Base-by-base conservation (phyloP, 2,888 invertebrate species). In the Paralinhomoeus sp. region DNA sequence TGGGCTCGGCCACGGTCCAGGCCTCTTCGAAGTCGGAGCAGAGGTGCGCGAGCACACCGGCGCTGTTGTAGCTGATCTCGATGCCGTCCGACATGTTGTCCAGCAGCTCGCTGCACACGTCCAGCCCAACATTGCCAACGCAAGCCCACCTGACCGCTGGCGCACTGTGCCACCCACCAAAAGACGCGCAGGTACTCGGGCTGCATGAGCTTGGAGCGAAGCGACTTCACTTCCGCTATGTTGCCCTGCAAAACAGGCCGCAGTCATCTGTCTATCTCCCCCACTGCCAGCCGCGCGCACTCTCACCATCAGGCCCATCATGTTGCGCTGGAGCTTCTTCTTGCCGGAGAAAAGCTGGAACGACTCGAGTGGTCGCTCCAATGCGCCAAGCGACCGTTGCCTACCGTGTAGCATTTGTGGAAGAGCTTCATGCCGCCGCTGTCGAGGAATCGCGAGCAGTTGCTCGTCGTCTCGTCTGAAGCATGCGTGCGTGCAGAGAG, bases 401-500 rank as follows among this genome's bases (percentile, higher is more conserved):
- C 64, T 68, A 84, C 83, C 68, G 75, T 72, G 45, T 87, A 74
- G 65, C 91, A 93, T 50, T 74, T 74, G 17, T 83, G 71, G 66
- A 93, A 93, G 54, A 77, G 75, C 52, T 76, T 75, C 80, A 93
- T 81, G 51, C 93, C 93, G 37, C 75, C 72, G 48, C 76, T 76
- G 53, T 80, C 75, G 46, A 93, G 71, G 68, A 93, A 93, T 56
- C 80, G 72, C 63, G 76, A 73, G 69, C 91, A 91, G 69, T 93
- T 93, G 54, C 77, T 73, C 37, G 87, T 81, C 15, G 89, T 91
- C 69, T 93, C 91, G 64, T 93, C 91, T 31, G 81, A 80, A 52
- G 82, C 53, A 51, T 27, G 23, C 3, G 7, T 7, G 20, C 7
- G 20, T 20, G 7, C 20, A 27, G 27, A 12, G n/a, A n/a, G n/a